Evolutionary conservation across 2,797 vertebrate species (phyloP).

Genomic region (Manis javanica): DNA sequence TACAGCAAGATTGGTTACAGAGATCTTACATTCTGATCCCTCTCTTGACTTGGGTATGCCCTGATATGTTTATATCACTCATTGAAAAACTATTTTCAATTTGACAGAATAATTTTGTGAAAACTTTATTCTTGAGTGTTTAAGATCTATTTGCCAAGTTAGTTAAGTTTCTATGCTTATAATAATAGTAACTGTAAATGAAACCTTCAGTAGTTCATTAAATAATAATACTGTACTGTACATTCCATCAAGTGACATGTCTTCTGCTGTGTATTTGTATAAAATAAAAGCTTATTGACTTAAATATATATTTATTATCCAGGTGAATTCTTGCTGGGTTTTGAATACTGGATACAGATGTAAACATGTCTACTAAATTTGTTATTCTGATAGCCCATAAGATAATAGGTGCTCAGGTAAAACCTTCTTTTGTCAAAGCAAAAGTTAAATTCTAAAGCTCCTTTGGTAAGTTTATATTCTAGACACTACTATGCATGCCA

Average conservation of each 20-base stretch:
- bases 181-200: neutral
- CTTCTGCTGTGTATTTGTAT: neutral
- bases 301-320: neutral
- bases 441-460: neutral
- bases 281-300: neutral
- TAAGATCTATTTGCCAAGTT: neutral
- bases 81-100: neutral
- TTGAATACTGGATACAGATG: neutral
- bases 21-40: neutral
- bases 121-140: neutral
- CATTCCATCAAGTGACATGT: neutral
- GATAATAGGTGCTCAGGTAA: neutral
- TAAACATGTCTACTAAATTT: neutral
- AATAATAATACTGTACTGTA: neutral
- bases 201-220: neutral
- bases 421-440: neutral
- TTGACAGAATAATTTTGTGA: neutral
- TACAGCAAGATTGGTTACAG: neutral
- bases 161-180: neutral
- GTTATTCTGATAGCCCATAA: neutral
- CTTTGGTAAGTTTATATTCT: neutral
- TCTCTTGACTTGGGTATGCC: neutral
- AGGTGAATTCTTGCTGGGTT: neutral
- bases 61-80: neutral
- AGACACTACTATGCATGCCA: neutral